Conservation (phyloP, 2,113 vertebrate genomes). For the Passer domesticus region DNA sequence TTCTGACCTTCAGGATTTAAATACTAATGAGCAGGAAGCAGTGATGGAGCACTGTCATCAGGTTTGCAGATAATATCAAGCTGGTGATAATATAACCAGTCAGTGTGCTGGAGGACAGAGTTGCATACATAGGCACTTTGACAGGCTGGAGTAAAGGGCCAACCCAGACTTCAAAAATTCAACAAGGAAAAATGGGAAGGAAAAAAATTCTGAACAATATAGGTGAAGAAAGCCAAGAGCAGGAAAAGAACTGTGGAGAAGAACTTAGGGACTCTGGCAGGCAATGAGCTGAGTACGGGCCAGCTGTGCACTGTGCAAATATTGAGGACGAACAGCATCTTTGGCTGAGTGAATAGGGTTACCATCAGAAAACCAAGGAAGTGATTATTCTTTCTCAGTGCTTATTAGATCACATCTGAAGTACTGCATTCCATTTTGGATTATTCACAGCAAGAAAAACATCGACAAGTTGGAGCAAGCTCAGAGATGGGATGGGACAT, state of each 20-base stretch:
- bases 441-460: background rate
- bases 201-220: background rate
- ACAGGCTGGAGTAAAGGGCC: background rate
- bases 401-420: background rate
- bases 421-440: background rate
- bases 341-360: background rate
- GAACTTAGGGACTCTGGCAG: background rate
- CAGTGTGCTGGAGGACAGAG: background rate
- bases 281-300: background rate
- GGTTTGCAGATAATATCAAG: background rate
- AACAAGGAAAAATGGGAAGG: background rate
- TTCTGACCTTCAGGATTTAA: background rate
- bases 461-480: background rate
- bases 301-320: background rate
- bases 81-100: background rate
- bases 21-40: background rate
- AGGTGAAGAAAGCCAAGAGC: background rate
- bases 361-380: background rate
- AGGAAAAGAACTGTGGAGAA: background rate
- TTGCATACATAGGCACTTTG: background rate
- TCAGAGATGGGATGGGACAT: background rate
- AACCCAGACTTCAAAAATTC: background rate
- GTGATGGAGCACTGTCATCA: background rate
- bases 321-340: background rate
- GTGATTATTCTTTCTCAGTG: background rate